These are phyloP conservation scores for Gyrodactylus salaris DNA, from an alignment of 1,140 invertebrate species.

Conservation along the genomic window DNA sequence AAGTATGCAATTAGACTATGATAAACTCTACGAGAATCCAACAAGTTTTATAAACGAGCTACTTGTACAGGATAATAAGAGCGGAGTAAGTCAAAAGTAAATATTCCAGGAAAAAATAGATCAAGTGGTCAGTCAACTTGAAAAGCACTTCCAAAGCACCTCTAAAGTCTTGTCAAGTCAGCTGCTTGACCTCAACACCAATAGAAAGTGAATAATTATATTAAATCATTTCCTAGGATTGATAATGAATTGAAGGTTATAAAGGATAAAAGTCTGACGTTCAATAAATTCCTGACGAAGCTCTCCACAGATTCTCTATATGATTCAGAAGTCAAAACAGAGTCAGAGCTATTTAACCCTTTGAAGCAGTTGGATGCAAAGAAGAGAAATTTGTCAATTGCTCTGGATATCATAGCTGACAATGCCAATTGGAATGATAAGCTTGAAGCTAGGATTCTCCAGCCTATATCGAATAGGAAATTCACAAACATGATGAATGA, in stretches of 20 bases:
- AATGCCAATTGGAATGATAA: not conserved
- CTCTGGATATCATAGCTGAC: not conserved
- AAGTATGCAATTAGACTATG: no score
- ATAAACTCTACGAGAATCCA: not conserved
- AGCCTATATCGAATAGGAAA: not conserved
- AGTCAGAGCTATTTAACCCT: not conserved
- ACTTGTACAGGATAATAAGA: not conserved
- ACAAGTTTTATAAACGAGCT: not conserved
- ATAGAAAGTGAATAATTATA: not conserved
- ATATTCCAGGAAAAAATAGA: not conserved
- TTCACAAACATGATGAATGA: not conserved
- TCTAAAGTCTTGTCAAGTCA: not conserved
- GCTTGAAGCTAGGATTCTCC: not conserved
- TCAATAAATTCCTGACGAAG: not conserved
- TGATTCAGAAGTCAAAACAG: not conserved
- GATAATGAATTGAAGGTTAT: not conserved
- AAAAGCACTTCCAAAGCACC: not conserved
- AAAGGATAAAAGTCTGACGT: not conserved
- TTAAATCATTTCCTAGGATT: not conserved
- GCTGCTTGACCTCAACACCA: not conserved
- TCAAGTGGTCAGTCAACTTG: not conserved
- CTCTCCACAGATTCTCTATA: not conserved
- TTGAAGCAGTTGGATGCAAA: not conserved
- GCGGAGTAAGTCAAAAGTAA: not conserved
- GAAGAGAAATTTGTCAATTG: not conserved